Evolutionary conservation across 2,888 invertebrate species (phyloP).

Genomic region (Erebia epiphron): DNA sequence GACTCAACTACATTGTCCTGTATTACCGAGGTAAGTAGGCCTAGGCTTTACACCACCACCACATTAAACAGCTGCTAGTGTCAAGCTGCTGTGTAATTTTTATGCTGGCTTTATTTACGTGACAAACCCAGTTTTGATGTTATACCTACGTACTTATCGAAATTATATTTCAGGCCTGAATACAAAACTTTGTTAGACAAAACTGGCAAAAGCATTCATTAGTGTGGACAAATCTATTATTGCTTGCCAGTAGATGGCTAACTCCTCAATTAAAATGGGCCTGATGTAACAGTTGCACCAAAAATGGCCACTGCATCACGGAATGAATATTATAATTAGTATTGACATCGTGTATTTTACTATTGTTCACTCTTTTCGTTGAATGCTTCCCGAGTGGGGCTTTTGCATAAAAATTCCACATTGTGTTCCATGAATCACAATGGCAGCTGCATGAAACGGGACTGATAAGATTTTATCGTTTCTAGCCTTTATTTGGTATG

Average conservation of each 20-base stretch:
- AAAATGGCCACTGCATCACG: not conserved
- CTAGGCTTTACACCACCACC: no score
- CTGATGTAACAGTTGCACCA: not conserved
- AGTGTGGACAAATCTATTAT: not conserved
- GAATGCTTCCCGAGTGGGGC: slow-evolving; percentile 7
- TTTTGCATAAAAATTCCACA: slow-evolving; percentile 16
- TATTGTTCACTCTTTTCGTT: slow-evolving; percentile 17
- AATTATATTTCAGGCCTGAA: no score
- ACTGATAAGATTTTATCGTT: slow-evolving; percentile 12
- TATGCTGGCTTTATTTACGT: no score
- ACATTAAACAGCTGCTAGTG: no score
- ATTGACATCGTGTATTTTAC: slow-evolving; percentile 9
- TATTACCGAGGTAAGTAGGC: no score
- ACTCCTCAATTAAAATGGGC: not conserved
- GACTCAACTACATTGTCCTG: no score
- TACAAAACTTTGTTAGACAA: no score
- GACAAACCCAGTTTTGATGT: no score
- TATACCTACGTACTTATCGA: no score
- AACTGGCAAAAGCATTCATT: no score
- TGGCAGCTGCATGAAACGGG: not conserved
- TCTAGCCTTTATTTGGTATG: not conserved
- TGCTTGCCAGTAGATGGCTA: not conserved
- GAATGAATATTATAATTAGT: slow-evolving; percentile 21
- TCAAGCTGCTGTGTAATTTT: no score
- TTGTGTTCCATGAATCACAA: slow-evolving; percentile 25